Conservation (phyloP, 1,140 invertebrate genomes). For the Palaemon carinicauda region DNA sequence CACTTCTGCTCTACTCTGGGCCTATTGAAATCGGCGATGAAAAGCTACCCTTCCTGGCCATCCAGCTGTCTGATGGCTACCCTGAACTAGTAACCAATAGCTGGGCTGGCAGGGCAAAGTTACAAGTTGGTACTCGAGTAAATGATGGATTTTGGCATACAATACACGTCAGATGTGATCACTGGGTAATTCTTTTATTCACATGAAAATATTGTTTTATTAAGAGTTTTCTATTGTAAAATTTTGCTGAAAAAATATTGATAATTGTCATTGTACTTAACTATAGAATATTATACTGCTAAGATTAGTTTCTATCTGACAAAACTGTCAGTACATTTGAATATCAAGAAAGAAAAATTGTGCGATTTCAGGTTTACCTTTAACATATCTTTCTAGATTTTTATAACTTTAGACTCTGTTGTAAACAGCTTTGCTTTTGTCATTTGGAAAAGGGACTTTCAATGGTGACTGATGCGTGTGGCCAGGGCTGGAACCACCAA, state of each 20-base stretch:
- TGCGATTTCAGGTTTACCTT: too few species aligned
- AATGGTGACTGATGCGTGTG: constrained; percentile 23
- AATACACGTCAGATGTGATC: background rate
- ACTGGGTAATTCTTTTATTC: background rate
- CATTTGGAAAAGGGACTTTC: background rate
- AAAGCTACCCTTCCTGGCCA: constrained; percentile 15
- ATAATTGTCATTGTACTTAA: too few species aligned
- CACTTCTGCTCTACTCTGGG: constrained; percentile 33
- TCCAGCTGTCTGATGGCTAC: constrained; percentile 10
- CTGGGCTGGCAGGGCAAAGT: background rate
- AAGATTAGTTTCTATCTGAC: too few species aligned
- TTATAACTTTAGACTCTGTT: background rate
- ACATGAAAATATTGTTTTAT: background rate
- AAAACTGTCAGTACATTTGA: too few species aligned
- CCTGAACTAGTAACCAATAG: constrained; percentile 30
- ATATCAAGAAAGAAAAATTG: too few species aligned
- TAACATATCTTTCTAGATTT: too few species aligned
- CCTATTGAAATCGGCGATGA: background rate
- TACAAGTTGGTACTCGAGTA: constrained; percentile 4
- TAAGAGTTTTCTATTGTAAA: background rate
- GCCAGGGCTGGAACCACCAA: constrained; percentile 10
- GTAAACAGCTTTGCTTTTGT: background rate
- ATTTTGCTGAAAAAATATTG: too few species aligned
- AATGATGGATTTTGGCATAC: constrained; percentile 34
- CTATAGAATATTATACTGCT: too few species aligned